Evolutionary conservation across 30 jellyfish, hydroid and myxozoan species (phyloP), one percentile per base, ranked within the genome.

Genomic region (Aurelia aurita): DNA sequence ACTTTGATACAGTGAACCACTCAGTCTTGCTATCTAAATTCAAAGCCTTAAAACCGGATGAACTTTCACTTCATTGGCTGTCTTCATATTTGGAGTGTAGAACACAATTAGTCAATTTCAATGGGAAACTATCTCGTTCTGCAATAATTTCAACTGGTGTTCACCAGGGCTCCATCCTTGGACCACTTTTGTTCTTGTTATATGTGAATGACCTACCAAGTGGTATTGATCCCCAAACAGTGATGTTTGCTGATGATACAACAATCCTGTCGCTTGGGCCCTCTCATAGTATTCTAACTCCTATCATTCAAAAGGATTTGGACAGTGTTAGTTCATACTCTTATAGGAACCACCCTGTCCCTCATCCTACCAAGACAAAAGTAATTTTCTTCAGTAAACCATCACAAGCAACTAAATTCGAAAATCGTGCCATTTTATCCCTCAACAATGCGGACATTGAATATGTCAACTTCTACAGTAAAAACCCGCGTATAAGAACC

Each of bases 181-280:
- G 74, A n/a, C n/a, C n/a, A n/a, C n/a, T n/a, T n/a, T 72, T 72
- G 26, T 72, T 39, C 44, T 47, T 47, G 10, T 21, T 39, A 19
- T 45, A 47, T 21, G 71, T 54, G 44, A 72, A 72, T 72, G 39
- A 47, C 85, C 85, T 72, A 44, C 54, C 72, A 14, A 5, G 76
- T 19, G 15, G 35, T 21, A 72, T 47, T 72, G 73, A 45, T 35
- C 35, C 85, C 58, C 2, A 72, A 44, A 72, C 85, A 72, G 77
- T 72, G 6, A 72, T 44, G 79, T 72, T 72, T 72, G 77, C 85
- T 47, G 85, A 72, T 72, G 85, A 72, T 54, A 72, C 85, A 43
- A 47, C 85, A 72, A 44, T 72, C 55, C 77, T 44, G 45, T 72
- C 53, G 44, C 85, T 34, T 72, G 71, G 85, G 46, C 44, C 85